A percentile compares a stretch with the other conserved stretches of the same genome.
Evolutionary conservation across 2,113 vertebrate genomes (phyloP).

Genomic region (Poicephalus gulielmi): DNA sequence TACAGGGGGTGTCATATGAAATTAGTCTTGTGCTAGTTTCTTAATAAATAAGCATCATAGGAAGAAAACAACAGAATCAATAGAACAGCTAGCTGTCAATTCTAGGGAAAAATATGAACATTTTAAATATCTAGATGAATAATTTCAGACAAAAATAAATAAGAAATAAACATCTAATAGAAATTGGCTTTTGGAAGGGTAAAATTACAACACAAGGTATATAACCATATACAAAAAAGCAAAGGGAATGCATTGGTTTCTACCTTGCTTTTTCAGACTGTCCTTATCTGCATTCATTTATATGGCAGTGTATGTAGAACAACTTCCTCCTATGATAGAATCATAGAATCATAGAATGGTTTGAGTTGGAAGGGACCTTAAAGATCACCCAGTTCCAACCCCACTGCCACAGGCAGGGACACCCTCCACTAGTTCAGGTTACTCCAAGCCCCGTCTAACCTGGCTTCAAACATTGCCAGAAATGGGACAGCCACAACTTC

Average conservation of each 20-base stretch:
- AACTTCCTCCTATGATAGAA: background rate
- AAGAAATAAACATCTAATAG: background rate
- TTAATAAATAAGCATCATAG: background rate
- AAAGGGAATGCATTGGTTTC: background rate
- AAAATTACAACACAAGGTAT: background rate
- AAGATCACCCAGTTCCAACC: background rate
- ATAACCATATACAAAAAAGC: background rate
- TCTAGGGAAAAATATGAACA: background rate
- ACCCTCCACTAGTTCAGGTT: background rate
- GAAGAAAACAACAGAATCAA: background rate
- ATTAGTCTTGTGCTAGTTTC: background rate
- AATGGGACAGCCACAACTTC: background rate
- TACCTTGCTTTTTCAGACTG: background rate
- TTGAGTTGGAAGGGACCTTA: background rate
- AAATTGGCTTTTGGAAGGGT: background rate
- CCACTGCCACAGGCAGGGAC: background rate
- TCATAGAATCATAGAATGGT: background rate
- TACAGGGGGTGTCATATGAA: background rate
- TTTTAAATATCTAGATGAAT: background rate
- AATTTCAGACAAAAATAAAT: background rate
- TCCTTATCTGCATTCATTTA: background rate
- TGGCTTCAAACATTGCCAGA: background rate
- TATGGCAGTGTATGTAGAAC: background rate
- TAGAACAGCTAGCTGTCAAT: background rate
- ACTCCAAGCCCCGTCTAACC: background rate